Evolutionary conservation across 2,888 invertebrate species (phyloP).

Genomic region (Bombylius major): DNA sequence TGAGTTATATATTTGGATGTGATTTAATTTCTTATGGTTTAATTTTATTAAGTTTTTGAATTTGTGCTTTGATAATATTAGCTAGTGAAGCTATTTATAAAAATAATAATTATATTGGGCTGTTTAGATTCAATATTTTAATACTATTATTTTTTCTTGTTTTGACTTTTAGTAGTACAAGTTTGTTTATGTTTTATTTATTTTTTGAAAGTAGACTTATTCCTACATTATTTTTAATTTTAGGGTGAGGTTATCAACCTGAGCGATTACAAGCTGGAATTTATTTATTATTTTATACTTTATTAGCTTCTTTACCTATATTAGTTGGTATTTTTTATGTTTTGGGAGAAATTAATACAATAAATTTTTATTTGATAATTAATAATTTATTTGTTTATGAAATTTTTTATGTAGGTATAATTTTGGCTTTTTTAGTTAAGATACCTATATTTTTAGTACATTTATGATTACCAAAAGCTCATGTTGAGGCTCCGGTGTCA

Average conservation of each 20-base stretch:
- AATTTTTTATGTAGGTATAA: conserved; percentile 42
- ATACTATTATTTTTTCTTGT: conserved; percentile 43
- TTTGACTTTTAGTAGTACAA: conserved; percentile 44
- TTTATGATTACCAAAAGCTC: conserved; percentile 60
- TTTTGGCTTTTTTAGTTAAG: conserved; percentile 56
- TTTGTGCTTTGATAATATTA: conserved; percentile 46
- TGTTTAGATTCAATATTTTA: conserved; percentile 43
- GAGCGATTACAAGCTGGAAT: conserved; percentile 53
- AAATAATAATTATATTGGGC: conserved; percentile 37
- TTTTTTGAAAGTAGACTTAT: conserved; percentile 57
- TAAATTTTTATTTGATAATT: conserved; percentile 43
- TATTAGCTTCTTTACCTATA: conserved; percentile 50
- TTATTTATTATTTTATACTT: conserved; percentile 59
- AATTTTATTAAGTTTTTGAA: conserved; percentile 46
- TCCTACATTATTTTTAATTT: conserved; percentile 53
- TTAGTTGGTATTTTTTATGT: conserved; percentile 26
- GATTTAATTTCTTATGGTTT: conserved; percentile 43
- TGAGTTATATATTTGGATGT: conserved; percentile 38
- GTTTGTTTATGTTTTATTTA: conserved; percentile 55
- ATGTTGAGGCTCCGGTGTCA: conserved; percentile 60
- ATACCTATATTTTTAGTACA: conserved; percentile 58
- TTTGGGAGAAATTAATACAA: conserved; percentile 29
- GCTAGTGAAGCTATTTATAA: conserved; percentile 40
- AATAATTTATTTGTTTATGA: conserved; percentile 33
- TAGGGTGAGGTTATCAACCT: conserved; percentile 54